Evolutionary conservation across 2,113 vertebrate genomes (phyloP), one percentile per base, ranked within the genome.

Genomic region (Calidris pugnax): DNA sequence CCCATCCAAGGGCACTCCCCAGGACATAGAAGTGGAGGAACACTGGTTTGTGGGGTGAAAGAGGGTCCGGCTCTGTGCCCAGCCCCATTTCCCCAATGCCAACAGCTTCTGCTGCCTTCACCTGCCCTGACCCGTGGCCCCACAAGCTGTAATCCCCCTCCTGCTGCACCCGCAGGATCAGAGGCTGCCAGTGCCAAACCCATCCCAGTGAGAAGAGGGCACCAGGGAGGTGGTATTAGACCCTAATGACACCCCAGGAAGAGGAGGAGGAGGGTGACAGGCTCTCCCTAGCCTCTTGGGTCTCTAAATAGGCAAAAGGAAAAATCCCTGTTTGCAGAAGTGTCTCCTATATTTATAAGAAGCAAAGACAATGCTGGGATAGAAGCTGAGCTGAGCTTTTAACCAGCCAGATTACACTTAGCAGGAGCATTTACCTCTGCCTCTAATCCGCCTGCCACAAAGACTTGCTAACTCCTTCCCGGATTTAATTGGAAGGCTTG

Each of bases 391-490:
- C 85, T 90, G 88, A 93, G 97, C 96, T 92, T 95, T 97, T 96
- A 96, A 93, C 93, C 76, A 87, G 76, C 33, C 90, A 94, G 95
- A 94, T 97, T 96, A 96, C 95, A 93, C 5, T 95, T 81, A 93
- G 88, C 88, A 96, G 92, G 57, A 96, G 88, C 85, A 84, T 97
- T 97, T 97, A 90, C 88, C 90, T 96, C 93, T 96, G 73, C 76
- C 80, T 97, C 64, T 96, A 96, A 97, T 96, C 96, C 5, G 30
- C 82, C 96, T 95, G 95, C 83, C 68, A 96, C 95, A 92, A 95
- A 94, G 95, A 90, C 35, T 93, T 78, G 88, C 93, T 95, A 96
- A 96, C 96, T 96, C 92, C 95, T 96, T 96, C 96, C 88, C 55
- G 22, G 96, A 92, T 90, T 96, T 96, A 90, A 89, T 83, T 72